These are phyloP conservation scores for Urocyon cinereoargenteus DNA, from an alignment of 2,797 vertebrate species.

Conservation along the genomic window DNA sequence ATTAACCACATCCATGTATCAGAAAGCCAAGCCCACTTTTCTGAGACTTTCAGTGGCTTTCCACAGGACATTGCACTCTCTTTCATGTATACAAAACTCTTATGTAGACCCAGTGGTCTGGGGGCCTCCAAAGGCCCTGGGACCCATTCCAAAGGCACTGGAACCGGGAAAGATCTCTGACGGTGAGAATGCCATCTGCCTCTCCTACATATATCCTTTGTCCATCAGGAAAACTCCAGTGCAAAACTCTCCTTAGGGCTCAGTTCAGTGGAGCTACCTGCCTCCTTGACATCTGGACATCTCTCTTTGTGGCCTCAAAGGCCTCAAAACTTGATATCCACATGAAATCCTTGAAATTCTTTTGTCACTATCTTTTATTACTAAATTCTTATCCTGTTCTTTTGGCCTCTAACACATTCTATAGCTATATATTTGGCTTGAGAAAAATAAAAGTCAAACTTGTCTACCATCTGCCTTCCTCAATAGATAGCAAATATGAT, in stretches of 20 bases:
- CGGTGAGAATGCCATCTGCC: neutral
- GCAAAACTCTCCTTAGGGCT: neutral
- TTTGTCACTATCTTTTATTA: neutral
- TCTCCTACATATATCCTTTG: neutral
- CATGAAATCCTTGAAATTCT: neutral
- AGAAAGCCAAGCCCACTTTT: neutral
- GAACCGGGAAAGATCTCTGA: neutral
- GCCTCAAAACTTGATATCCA: neutral
- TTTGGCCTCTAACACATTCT: neutral
- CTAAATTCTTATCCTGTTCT: neutral
- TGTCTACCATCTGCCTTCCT: neutral
- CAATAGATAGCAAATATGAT: neutral
- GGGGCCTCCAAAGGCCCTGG: neutral
- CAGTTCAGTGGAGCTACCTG: neutral
- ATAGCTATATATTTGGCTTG: neutral
- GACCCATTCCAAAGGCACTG: neutral
- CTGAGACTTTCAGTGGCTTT: neutral
- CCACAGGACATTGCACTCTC: neutral
- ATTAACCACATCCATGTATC: neutral
- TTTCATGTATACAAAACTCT: neutral
- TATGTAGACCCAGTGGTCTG: neutral
- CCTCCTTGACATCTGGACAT: neutral
- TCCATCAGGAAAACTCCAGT: neutral
- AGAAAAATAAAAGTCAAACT: neutral
- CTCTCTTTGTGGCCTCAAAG: neutral